phyloP scores from a whole-genome alignment of 2,797 vertebrate genomes.

The Nannoperca obscura region DNA sequence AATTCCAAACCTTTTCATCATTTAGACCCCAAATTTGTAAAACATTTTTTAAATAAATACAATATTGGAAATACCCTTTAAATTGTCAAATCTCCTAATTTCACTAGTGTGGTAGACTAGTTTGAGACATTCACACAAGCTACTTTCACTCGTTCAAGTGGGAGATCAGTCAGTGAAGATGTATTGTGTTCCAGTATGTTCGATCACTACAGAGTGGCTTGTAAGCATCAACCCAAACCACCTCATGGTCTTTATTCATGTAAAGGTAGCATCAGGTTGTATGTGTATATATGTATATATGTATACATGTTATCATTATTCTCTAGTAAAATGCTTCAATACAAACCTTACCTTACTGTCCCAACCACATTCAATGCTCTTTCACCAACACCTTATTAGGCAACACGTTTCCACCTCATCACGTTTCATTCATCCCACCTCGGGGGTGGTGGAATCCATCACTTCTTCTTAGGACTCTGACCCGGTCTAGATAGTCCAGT shows the following conservation, averaged over 20 bases:
- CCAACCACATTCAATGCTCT: not conserved
- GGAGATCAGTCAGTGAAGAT: not conserved
- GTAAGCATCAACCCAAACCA: not conserved
- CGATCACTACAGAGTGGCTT: not conserved
- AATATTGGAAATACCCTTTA: too few relatives aligned
- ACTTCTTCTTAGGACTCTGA: conserved; percentile 40
- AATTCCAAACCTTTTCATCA: too few relatives aligned
- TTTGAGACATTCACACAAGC: not conserved
- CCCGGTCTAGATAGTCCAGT: conserved; percentile 60
- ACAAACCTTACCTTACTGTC: not conserved
- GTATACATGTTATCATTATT: conserved; percentile 6
- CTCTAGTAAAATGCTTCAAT: not conserved
- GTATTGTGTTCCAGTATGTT: not conserved
- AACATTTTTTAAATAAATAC: too few relatives aligned
- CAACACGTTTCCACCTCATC: conserved; percentile 1
- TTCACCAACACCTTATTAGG: not conserved
- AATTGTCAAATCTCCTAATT: not conserved
- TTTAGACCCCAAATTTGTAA: too few relatives aligned
- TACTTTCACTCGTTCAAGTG: too few relatives aligned
- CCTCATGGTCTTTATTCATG: not conserved
- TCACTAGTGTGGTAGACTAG: not conserved
- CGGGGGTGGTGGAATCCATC: conserved; percentile 41
- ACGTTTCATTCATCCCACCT: conserved; percentile 45
- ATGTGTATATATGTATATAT: not conserved
- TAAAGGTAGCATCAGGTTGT: not conserved